Evolutionary conservation across 2,888 invertebrate genomes (phyloP).

Genomic region (Cantharis rustica): DNA sequence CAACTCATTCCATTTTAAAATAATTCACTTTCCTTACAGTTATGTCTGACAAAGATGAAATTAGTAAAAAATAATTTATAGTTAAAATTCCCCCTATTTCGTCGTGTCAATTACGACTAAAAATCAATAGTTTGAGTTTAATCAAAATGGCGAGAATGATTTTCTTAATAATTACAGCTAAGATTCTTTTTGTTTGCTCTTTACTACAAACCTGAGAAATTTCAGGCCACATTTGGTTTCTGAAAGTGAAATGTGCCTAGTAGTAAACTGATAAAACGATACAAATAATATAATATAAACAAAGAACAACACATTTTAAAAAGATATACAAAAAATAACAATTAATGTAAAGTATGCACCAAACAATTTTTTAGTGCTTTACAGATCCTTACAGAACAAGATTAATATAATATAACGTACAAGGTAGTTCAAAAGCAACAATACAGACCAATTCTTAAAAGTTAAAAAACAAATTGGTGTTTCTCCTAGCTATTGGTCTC

Average conservation of each 20-base stretch:
- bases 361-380: neutral
- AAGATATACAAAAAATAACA: neutral
- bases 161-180: constrained; percentile 12
- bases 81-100: neutral
- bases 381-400: neutral
- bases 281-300: neutral
- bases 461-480: neutral
- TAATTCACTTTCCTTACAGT: neutral
- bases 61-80: neutral
- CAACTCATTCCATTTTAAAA: neutral
- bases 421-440: neutral
- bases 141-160: constrained; percentile 4
- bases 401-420: neutral
- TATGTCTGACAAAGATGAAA: neutral
- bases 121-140: neutral
- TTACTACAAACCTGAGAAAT: constrained; percentile 29
- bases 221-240: constrained; percentile 26
- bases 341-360: neutral
- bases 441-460: neutral
- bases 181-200: constrained; percentile 15
- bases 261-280: neutral
- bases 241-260: constrained; percentile 15
- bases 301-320: neutral
- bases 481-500: neutral
- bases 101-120: neutral